These are phyloP conservation scores for Rhyzopertha dominica DNA, from an alignment of 1,140 invertebrate genomes.

Conservation along the genomic window DNA sequence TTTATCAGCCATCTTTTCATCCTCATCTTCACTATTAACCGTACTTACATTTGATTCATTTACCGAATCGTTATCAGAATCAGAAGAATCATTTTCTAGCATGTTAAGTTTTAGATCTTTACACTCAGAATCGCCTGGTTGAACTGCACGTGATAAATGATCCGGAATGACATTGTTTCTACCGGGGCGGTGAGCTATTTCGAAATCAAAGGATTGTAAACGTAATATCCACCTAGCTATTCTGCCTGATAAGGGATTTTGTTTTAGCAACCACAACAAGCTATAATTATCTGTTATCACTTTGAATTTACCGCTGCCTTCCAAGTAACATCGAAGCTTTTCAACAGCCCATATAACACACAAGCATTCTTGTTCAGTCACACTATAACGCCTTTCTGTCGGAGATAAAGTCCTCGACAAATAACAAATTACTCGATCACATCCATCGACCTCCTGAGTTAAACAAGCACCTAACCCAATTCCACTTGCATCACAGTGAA, in stretches of 20 bases:
- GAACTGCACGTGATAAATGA: too few relatives aligned
- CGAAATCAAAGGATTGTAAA: too few relatives aligned
- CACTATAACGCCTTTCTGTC: conserved; percentile 41
- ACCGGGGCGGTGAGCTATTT: too few relatives aligned
- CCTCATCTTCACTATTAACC: too few relatives aligned
- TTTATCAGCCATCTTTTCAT: neutral
- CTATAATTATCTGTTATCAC: conserved; percentile 24
- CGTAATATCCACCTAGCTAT: too few relatives aligned
- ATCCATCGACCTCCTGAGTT: neutral
- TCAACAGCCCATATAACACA: conserved; percentile 43
- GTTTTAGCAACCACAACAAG: neutral
- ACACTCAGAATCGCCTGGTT: too few relatives aligned
- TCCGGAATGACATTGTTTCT: too few relatives aligned
- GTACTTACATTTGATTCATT: too few relatives aligned
- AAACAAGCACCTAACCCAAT: conserved; percentile 17
- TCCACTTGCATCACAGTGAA: conserved; percentile 24
- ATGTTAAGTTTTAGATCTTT: too few relatives aligned
- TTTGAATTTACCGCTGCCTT: conserved; percentile 39
- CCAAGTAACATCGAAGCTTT: conserved; percentile 35
- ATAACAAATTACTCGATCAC: conserved; percentile 15
- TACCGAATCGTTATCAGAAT: too few relatives aligned
- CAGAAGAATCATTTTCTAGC: too few relatives aligned
- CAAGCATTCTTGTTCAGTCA: conserved; percentile 43
- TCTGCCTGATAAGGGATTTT: too few relatives aligned
- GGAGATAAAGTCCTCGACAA: conserved; percentile 32